Conservation (phyloP, 2,888 invertebrate species). For the Agriopis leucophaearia region DNA sequence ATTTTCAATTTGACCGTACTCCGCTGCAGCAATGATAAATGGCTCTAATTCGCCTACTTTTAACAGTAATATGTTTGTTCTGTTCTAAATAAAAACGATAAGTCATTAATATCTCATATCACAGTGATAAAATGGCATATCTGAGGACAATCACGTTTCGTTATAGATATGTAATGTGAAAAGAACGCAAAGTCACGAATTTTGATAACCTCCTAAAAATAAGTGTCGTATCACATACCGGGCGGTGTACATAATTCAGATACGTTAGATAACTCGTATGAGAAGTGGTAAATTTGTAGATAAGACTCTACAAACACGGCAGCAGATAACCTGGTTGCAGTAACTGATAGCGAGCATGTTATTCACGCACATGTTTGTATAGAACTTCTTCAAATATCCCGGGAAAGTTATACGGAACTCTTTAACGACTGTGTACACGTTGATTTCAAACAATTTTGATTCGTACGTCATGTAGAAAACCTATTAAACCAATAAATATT, state of each 20-base stretch:
- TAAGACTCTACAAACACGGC: slow-evolving; percentile 76
- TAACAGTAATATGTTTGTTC: slow-evolving; percentile 44
- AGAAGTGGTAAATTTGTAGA: slow-evolving; percentile 72
- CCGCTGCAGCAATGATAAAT: slow-evolving; percentile 54
- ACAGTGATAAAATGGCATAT: slow-evolving; percentile 52
- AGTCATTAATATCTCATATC: slow-evolving; percentile 43
- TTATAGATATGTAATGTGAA: slow-evolving; percentile 51
- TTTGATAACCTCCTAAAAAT: slow-evolving; percentile 68
- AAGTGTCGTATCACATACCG: slow-evolving; percentile 69
- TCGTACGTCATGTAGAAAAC: slow-evolving; percentile 10
- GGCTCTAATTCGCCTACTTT: slow-evolving; percentile 52
- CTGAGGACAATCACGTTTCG: slow-evolving; percentile 54
- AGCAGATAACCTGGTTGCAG: slow-evolving; percentile 82
- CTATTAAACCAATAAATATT: slow-evolving; percentile 6
- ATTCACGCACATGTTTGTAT: slow-evolving; percentile 57
- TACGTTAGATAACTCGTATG: slow-evolving; percentile 70
- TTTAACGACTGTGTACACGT: slow-evolving; percentile 35
- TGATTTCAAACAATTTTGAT: slow-evolving; percentile 18
- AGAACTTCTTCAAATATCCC: slow-evolving; percentile 40
- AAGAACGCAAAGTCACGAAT: slow-evolving; percentile 53
- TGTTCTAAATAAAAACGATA: slow-evolving; percentile 59
- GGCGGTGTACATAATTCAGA: slow-evolving; percentile 58
- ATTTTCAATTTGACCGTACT: slow-evolving; percentile 55
- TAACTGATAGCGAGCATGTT: slow-evolving; percentile 68
- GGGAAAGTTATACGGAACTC: slow-evolving; percentile 34